Evolutionary conservation across 2,888 invertebrate genomes (phyloP).

Genomic region (Agriotes lineatus): DNA sequence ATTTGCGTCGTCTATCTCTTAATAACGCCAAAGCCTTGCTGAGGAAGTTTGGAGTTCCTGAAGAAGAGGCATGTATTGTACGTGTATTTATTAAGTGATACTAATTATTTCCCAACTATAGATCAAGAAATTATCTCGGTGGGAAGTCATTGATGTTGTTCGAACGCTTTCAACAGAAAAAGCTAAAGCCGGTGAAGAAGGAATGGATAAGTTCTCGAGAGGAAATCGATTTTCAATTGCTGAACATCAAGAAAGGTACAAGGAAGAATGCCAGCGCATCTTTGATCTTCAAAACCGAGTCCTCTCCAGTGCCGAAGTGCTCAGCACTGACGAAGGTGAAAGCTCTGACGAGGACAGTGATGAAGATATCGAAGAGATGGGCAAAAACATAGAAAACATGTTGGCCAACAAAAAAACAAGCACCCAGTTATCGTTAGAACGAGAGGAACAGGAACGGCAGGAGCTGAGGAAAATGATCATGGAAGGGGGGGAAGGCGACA

Average conservation of each 20-base stretch:
- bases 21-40: slow-evolving; percentile 97
- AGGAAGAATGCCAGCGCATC: slow-evolving; percentile 98
- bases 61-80: slow-evolving; percentile 90
- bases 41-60: slow-evolving; percentile 96
- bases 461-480: slow-evolving; percentile 94
- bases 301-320: slow-evolving; percentile 89
- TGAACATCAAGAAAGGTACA: slow-evolving; percentile 98
- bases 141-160: slow-evolving; percentile 99
- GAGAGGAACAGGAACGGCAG: slow-evolving; percentile 95
- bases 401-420: slow-evolving; percentile 96
- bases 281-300: slow-evolving; percentile 98
- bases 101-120: too few species aligned
- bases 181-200: slow-evolving; percentile 97
- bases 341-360: slow-evolving; percentile 95
- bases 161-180: slow-evolving; percentile 98
- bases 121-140: slow-evolving; percentile 90
- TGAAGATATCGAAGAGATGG: slow-evolving; percentile 97
- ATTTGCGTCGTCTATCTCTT: slow-evolving; percentile 92
- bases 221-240: slow-evolving; percentile 98
- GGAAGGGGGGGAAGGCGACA: slow-evolving; percentile 79
- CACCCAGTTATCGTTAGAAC: slow-evolving; percentile 88
- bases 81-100: too few species aligned
- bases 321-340: slow-evolving; percentile 97
- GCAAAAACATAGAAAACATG: slow-evolving; percentile 98
- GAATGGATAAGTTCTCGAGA: slow-evolving; percentile 98